Evolutionary conservation across 2,113 vertebrate genomes (phyloP), one percentile per base, ranked within the genome.

Genomic region (Oriolus oriolus): DNA sequence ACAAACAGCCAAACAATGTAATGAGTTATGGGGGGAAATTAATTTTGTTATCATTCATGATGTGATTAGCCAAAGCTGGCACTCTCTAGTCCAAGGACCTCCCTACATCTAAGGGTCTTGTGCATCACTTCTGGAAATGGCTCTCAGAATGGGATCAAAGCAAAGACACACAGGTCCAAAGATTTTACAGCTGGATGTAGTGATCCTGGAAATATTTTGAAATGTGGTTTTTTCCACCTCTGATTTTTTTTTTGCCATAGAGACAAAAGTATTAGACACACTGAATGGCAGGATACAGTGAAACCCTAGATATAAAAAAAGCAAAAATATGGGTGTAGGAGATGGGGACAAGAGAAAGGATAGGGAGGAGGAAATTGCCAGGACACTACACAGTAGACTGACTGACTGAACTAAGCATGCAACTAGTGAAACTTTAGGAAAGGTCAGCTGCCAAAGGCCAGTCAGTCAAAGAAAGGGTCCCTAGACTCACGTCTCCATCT

Each of bases 381-480:
- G 61, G 49, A 82, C 4, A 9, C 35, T 42, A 10, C 12, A 16
- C 0, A 2, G n/a, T 44, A 52, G 33, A 13, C 3, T 41, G 23
- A 22, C 54, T 59, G 35, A 35, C 23, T 57, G n/a, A 85, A 28
- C 63, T 41, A 78, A 76, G 39, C 57, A 63, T 64, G 37, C 11
- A 70, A 12, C 16, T 26, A 80, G 50, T 61, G 21, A 84, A 74
- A 59, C 26, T 83, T 54, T 9, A 53, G 69, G 59, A 80, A 79
- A 71, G 31, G 7, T 63, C 54, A 88, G 59, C 16, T 80, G 27
- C 53, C 50, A 65, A 65, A 68, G 33, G 35, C 31, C 18, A 35
- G n/a, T 56, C 20, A 68, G 28, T 8, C 23, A 41, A 74, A 80
- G 31, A 59, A 41, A 20, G 71, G 56, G 22, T 60, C n/a, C 31